Conservation (phyloP, 1,140 invertebrate genomes). For the Zaprionus ghesquierei region DNA sequence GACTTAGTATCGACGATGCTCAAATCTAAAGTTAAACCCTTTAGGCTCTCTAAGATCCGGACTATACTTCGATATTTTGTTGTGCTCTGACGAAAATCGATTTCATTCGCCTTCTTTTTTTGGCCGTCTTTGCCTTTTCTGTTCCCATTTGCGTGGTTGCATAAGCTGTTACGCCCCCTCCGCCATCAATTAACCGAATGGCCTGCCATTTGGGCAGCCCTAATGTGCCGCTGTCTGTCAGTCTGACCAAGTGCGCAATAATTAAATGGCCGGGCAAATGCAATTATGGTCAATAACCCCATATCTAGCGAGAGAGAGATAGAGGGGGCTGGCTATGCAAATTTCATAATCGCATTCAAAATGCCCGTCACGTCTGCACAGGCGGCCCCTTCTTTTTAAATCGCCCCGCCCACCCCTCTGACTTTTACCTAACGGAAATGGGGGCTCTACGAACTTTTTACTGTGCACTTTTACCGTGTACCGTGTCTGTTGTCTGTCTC, state of each 20-base stretch:
- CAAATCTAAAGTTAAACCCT: too few species aligned
- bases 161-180: neutral
- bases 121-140: neutral
- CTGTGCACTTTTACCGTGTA: constrained; percentile 29
- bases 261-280: constrained; percentile 37
- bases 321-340: constrained; percentile 18
- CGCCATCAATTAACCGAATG: neutral
- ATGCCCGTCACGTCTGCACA: constrained; percentile 43
- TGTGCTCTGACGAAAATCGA: neutral
- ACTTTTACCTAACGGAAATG: constrained; percentile 70
- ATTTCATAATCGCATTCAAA: constrained; percentile 47
- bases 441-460: constrained; percentile 20
- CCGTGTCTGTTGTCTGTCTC: neutral
- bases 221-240: constrained; percentile 1
- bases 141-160: constrained; percentile 19
- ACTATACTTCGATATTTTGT: too few species aligned
- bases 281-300: constrained; percentile 78
- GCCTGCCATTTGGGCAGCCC: constrained; percentile 10
- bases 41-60: too few species aligned
- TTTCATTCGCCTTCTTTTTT: neutral
- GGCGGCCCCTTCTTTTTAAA: neutral
- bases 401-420: neutral
- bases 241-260: constrained; percentile 29
- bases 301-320: constrained; percentile 30
- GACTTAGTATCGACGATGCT: too few species aligned